phyloP scores from a whole-genome alignment of 2,797 vertebrate genomes.

The Rhynchonycteris naso region DNA sequence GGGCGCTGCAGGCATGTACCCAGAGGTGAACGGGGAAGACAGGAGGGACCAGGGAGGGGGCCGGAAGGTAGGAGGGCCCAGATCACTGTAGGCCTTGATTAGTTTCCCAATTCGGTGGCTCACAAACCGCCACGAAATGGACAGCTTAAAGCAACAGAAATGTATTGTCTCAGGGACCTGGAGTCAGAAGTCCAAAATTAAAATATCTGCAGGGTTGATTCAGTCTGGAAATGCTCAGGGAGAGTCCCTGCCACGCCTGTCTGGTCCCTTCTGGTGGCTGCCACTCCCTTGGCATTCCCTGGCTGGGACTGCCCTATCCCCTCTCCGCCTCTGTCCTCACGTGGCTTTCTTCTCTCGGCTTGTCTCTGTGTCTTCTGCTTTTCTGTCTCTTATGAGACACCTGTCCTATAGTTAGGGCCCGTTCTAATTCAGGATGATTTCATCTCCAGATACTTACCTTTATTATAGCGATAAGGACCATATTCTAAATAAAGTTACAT shows the following conservation, averaged over 20 bases:
- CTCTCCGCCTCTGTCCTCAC: neutral
- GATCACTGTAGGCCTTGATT: neutral
- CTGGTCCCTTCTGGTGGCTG: neutral
- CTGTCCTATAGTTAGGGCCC: neutral
- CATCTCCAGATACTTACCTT: neutral
- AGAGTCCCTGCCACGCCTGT: neutral
- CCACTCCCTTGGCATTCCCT: accelerated
- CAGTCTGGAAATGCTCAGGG: neutral
- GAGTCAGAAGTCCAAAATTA: neutral
- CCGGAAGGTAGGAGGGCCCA: neutral
- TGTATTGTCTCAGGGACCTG: neutral
- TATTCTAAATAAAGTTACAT: neutral
- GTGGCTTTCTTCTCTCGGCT: neutral
- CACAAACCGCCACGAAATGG: neutral
- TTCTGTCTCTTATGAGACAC: neutral
- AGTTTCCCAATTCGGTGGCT: neutral
- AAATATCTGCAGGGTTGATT: neutral
- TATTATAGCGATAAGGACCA: neutral
- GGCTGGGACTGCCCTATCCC: neutral
- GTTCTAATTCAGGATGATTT: neutral
- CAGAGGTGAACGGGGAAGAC: neutral
- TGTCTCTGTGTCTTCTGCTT: neutral
- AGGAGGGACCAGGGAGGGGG: accelerated
- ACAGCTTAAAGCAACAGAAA: neutral
- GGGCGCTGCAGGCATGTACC: neutral